Evolutionary conservation across 92 coral and sea anemone genomes (phyloP), one percentile per base, ranked within the genome.

Genomic region (Siderastrea radians): DNA sequence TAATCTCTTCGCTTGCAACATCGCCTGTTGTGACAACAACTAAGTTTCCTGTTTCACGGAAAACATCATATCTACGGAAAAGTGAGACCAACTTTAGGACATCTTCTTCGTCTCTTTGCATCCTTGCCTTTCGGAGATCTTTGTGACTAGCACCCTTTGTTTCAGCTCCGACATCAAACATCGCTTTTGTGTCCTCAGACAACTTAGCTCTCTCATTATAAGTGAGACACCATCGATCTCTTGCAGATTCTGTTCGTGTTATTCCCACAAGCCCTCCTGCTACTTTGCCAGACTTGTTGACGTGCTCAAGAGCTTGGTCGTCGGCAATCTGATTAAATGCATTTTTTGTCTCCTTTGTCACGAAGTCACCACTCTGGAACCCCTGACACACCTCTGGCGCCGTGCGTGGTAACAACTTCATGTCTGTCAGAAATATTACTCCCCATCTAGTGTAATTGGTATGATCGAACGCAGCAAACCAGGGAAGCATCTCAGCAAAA

Each of bases 401-500:
- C 1, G 88, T 83, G 51, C 84, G 78, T 55, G 84, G 93, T 10
- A 91, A 72, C 83, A 59, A 4, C 70, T 88, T 88, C 93, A 94
- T 91, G 77, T 91, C 96, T 11, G 94, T 87, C 66, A 88, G 72
- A 79, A 84, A 83, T 73, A 91, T 51, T 54, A 82, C 75, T 16
- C 91, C 91, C 94, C 92, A 94, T 73, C 94, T 88, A 45, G 91
- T 80, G 90, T 91, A 94, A 68, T 91, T 94, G 62, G 87, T 75
- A 50, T 89, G 93, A 57, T 91, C 92, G 51, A 77, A 94, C 1
- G 87, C 94, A 59, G 88, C 92, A 86, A 94, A 91, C 86, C 89
- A 94, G 64, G 94, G 89, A n/a, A 94, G 93, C 97, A 94, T 94
- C 83, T 89, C 93, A 1, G 90, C 17, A 49, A 94, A 85, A 26